Base-by-base conservation (phyloP, 1,140 invertebrate species). In the Phenacoccus solenopsis region DNA sequence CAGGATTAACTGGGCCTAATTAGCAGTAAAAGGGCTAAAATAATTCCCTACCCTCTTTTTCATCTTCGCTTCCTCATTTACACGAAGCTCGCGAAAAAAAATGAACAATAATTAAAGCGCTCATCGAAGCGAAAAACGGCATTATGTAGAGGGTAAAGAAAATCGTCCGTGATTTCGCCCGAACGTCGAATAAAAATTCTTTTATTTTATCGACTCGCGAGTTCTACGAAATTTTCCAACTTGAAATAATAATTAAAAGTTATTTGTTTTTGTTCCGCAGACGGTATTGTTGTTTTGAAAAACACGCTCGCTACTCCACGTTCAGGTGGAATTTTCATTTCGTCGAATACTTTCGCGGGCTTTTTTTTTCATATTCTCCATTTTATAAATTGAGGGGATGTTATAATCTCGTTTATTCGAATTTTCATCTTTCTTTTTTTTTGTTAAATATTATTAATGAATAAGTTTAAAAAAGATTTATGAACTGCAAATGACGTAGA, bases 21-120 rank as follows among this genome's bases (percentile, higher is more conserved):
- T 64, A 64, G 59, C 21, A 25, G 59, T 64, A 64, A 64, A 64
- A 64, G 59, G 59, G 59, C 59, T 64, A 64, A 64, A 64, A 25
- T 64, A 64, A 64, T 64, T 64, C 21, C 25, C 9, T 24, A 27
- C 10, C 10, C 59, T 22, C 25, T 64, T 59, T 22, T 59, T 20
- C 56, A 59, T 59, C 59, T 2, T 1, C 25, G 21, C 5, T 9
- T 64, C 56, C 16, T 20, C 56, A 59, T 59, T 59, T 59, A 59
- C 21, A 59, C 16, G 5, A 5, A 59, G 56, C 16, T 20, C 4
- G 21, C 16, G 20, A 22, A 22, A 59, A 59, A 59, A 16, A 59
- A 22, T 5, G 56, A 59, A 59, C 56, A 64, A 64, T 64, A 64
- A 64, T 64, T 64, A 64, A 64, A 64, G 59, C 59, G 22, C 25